phyloP scores from a whole-genome alignment of 2,113 vertebrate genomes.

The Elephas maximus region DNA sequence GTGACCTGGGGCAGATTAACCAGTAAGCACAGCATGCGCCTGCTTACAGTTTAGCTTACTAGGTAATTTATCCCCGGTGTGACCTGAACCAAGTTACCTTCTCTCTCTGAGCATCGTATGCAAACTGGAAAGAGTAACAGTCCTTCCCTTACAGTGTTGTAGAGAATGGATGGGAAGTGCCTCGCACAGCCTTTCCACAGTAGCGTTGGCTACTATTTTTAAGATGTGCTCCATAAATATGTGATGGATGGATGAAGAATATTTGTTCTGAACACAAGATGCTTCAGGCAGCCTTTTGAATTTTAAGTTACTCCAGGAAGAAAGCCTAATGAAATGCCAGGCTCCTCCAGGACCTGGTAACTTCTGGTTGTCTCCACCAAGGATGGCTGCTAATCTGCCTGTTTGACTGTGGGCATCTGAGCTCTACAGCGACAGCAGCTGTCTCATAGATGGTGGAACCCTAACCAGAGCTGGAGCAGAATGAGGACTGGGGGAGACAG shows the following conservation, averaged over 20 bases:
- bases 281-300: conserved; percentile 77
- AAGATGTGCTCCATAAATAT: conserved; percentile 67
- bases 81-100: not conserved
- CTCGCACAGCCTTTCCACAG: not conserved
- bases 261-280: conserved; percentile 67
- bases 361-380: conserved; percentile 69
- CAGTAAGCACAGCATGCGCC: too few relatives aligned
- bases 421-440: not conserved
- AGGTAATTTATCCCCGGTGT: not conserved
- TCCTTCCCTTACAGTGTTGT: not conserved
- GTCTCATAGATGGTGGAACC: too few relatives aligned
- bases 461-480: not conserved
- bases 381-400: conserved; percentile 2
- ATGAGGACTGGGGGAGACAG: not conserved
- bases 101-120: not conserved
- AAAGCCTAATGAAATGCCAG: conserved; percentile 65
- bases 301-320: conserved; percentile 69
- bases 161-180: conserved; percentile 6
- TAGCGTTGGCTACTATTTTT: conserved; percentile 64
- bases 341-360: conserved; percentile 54
- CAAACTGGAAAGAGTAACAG: not conserved
- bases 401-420: conserved; percentile 46
- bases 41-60: too few relatives aligned
- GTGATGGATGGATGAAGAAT: conserved; percentile 70
- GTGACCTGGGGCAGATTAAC: not conserved